Evolutionary conservation across 2,113 vertebrate species (phyloP).

Genomic region (Haemorhous mexicanus): DNA sequence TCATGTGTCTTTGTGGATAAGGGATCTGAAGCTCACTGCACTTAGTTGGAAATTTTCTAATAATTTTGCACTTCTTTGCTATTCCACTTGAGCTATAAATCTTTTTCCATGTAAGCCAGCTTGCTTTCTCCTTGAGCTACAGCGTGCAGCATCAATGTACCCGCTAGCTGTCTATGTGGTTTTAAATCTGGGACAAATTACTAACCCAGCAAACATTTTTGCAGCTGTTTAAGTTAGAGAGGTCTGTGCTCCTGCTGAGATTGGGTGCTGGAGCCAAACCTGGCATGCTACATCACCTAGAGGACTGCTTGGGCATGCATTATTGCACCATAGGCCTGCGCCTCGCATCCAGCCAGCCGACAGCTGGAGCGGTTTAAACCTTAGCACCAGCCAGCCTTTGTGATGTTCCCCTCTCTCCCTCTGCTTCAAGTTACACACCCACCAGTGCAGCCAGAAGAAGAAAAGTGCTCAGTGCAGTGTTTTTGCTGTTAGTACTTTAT

Average conservation of each 20-base stretch:
- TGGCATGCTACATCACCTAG: background rate
- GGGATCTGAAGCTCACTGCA: background rate
- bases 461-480: background rate
- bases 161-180: background rate
- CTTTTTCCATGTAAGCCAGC: background rate
- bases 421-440: background rate
- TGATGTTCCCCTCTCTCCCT: background rate
- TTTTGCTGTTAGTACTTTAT: background rate
- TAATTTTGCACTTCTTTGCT: background rate
- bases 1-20: background rate
- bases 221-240: background rate
- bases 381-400: background rate
- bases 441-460: background rate
- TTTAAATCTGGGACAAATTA: background rate
- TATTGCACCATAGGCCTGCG: fast-evolving
- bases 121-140: background rate
- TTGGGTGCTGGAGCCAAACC: background rate
- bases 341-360: fast-evolving
- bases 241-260: background rate
- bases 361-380: background rate
- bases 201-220: background rate
- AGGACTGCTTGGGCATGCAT: background rate
- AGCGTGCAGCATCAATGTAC: fast-evolving
- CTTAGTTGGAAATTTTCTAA: background rate
- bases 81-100: background rate